Percentiles rank a stretch among this genome's conserved stretches.
Evolutionary conservation across 53 echinoderm and acorn worm genomes (phyloP).

Genomic region (Paelopatides confundens): DNA sequence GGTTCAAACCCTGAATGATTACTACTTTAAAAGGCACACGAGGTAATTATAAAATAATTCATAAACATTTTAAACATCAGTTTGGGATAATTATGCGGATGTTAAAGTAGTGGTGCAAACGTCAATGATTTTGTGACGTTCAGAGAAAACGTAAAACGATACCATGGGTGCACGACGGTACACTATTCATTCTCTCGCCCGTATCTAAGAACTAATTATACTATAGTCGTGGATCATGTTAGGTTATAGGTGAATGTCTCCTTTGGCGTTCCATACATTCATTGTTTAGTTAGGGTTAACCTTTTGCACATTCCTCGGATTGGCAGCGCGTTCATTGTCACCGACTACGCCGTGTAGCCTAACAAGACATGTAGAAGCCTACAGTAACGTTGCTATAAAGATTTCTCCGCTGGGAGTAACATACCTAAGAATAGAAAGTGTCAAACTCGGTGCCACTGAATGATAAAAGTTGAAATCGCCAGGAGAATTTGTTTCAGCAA

Average conservation of each 20-base stretch:
- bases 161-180: too few species aligned
- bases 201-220: too few species aligned
- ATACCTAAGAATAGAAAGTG: background rate
- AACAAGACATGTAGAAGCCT: background rate
- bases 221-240: background rate
- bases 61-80: too few species aligned
- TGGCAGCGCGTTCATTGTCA: background rate
- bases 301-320: background rate
- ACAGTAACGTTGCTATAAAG: background rate
- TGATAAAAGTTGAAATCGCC: background rate
- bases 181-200: too few species aligned
- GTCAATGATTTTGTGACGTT: too few species aligned
- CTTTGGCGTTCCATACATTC: slow-evolving; percentile 1
- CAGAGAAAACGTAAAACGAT: too few species aligned
- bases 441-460: background rate
- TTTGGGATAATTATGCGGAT: too few species aligned
- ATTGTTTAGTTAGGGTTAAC: background rate
- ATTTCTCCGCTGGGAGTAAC: background rate
- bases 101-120: too few species aligned
- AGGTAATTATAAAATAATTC: too few species aligned
- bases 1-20: too few species aligned
- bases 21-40: too few species aligned
- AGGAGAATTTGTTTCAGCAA: too few species aligned
- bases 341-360: background rate
- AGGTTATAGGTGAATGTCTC: slow-evolving; percentile 1